Evolutionary conservation across 2,888 invertebrate species (phyloP), one percentile per base, ranked within the genome.

Genomic region (Clivina fossor): DNA sequence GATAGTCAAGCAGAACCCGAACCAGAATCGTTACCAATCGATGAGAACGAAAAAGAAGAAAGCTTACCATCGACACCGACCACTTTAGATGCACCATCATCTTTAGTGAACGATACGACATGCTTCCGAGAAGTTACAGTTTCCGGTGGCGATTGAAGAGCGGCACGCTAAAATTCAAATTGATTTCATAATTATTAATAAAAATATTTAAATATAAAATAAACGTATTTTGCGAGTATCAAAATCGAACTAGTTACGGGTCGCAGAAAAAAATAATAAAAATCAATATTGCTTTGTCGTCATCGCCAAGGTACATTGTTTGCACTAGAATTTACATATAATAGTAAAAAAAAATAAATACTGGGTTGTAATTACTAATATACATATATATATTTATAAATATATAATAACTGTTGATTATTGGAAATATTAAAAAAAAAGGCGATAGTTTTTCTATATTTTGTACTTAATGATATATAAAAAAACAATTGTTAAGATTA

Each of bases 101-200:
- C 72, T 30, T 19, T 55, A 1, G 55, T 55, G 16, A 67, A 70
- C 35, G 75, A 76, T 61, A 75, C 73, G 61, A 62, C 74, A 30
- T 68, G 75, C 38, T 76, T 76, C 71, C 71, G 78, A 50, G 78
- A 79, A 66, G 78, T 79, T 35, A 73, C 78, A 11, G 78, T 78
- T 30, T 76, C 78, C 16, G 78, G 78, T 16, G 78, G 78, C 11
- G 78, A 78, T 66, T 78, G 73, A 75, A 58, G n/a, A n/a, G n/a
- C n/a, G n/a, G n/a, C n/a, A n/a, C n/a, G n/a, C n/a, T n/a, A n/a
- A n/a, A 7, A 7, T 5, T 3, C 30, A 30, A 4, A 30, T 2
- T 11, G 4, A 30, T 4, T 11, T 3, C 13, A 30, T 13, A 30
- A 9, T 5, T 26, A 7, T 7, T 26, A 8, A 26, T 5, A 5